A percentile compares a stretch with the other conserved stretches of the same genome.
Evolutionary conservation across 2,888 invertebrate genomes (phyloP).

Genomic region (Troides oblongomaculatus): DNA sequence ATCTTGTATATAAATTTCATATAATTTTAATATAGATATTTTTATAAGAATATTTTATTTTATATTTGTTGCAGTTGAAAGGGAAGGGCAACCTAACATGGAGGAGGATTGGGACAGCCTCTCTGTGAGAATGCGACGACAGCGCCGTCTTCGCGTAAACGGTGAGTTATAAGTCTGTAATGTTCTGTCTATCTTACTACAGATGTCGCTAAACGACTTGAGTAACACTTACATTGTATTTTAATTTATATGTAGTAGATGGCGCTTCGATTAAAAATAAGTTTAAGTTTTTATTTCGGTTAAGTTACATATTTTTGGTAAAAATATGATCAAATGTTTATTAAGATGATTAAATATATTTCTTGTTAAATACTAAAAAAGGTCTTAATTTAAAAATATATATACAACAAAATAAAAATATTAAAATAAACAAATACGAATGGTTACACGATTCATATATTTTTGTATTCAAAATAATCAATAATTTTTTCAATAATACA

Average conservation of each 20-base stretch:
- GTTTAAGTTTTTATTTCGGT: neutral
- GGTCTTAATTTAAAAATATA: too few relatives aligned
- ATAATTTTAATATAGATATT: neutral
- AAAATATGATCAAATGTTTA: too few relatives aligned
- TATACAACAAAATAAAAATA: too few relatives aligned
- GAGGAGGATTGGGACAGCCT: constrained; percentile 90
- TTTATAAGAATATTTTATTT: constrained; percentile 6
- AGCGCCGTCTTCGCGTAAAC: constrained; percentile 74
- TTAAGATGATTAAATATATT: too few relatives aligned
- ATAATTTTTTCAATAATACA: too few relatives aligned
- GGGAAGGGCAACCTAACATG: constrained; percentile 81
- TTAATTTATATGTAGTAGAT: constrained; percentile 30
- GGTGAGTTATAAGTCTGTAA: constrained; percentile 56
- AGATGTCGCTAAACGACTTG: constrained; percentile 39
- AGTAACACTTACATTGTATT: neutral
- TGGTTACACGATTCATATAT: too few relatives aligned
- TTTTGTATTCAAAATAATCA: too few relatives aligned
- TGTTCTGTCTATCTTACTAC: constrained; percentile 35
- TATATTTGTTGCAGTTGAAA: constrained; percentile 55
- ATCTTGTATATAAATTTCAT: too few relatives aligned
- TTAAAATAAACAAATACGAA: too few relatives aligned
- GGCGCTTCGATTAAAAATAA: neutral
- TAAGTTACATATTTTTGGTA: too few relatives aligned
- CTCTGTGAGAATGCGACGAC: constrained; percentile 86
- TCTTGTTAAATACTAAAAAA: too few relatives aligned